These are phyloP conservation scores for Porites lutea DNA, from an alignment of 64 coral and sea anemone species.

Conservation along the genomic window DNA sequence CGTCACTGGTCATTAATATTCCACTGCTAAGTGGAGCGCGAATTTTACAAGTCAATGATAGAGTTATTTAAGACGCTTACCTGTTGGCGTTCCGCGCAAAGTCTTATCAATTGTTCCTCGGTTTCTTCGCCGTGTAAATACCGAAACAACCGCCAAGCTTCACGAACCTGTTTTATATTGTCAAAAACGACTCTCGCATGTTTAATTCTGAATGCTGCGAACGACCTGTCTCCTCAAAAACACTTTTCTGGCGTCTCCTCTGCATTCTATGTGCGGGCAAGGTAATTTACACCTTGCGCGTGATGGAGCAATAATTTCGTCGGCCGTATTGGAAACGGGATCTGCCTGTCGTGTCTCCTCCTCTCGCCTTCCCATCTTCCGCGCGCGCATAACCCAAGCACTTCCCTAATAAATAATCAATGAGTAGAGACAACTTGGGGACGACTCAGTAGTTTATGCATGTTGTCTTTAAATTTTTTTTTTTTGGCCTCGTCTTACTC, in stretches of 20 bases:
- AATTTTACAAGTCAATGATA: too few relatives aligned
- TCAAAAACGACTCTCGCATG: background rate
- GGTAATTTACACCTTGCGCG: background rate
- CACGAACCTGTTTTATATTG: background rate
- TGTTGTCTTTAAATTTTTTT: too few relatives aligned
- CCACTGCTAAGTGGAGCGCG: too few relatives aligned
- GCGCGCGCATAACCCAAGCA: too few relatives aligned
- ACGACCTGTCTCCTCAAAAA: background rate
- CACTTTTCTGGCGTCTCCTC: background rate
- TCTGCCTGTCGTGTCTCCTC: too few relatives aligned
- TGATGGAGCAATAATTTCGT: background rate
- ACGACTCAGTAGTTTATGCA: too few relatives aligned
- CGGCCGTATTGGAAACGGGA: too few relatives aligned
- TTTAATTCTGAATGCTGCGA: background rate
- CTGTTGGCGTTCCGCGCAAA: background rate
- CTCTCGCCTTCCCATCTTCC: too few relatives aligned
- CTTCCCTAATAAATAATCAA: too few relatives aligned
- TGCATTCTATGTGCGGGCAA: background rate
- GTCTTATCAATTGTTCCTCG: background rate
- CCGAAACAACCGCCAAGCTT: background rate
- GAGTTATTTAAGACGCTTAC: background rate
- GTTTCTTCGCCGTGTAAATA: background rate
- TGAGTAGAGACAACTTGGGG: too few relatives aligned
- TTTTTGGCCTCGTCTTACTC: too few relatives aligned
- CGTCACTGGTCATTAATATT: too few relatives aligned